Conservation (phyloP, 2,888 invertebrate species). For the Oscheius myriophilus region DNA sequence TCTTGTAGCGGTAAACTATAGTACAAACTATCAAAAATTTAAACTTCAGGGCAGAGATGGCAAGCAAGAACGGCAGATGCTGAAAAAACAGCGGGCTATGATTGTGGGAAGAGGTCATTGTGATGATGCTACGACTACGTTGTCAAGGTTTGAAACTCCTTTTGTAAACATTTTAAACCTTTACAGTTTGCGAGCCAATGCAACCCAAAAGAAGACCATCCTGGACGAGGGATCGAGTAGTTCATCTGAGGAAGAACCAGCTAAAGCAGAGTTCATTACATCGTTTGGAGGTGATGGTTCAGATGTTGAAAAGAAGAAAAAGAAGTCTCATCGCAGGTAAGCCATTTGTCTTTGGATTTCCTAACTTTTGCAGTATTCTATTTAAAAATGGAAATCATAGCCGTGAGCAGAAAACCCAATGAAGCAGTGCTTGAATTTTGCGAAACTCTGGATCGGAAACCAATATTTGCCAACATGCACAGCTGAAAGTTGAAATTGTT, state of each 20-base stretch:
- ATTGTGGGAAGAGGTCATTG: conserved; percentile 52
- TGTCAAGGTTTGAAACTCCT: conserved; percentile 37
- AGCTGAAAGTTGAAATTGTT: too few species aligned
- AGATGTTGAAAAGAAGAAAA: not conserved
- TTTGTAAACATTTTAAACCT: too few species aligned
- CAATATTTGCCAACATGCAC: too few species aligned
- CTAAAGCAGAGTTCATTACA: conserved; percentile 53
- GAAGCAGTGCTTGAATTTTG: too few species aligned
- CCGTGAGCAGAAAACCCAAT: too few species aligned
- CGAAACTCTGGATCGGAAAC: too few species aligned
- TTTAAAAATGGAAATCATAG: too few species aligned
- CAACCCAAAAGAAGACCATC: not conserved
- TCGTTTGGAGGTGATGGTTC: conserved; percentile 50
- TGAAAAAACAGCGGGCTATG: conserved; percentile 57
- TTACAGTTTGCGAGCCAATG: not conserved
- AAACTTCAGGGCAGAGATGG: conserved; percentile 61
- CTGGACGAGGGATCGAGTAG: conserved; percentile 4
- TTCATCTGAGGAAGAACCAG: conserved; percentile 35
- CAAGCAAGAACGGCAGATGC: conserved; percentile 59
- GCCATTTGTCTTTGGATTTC: not conserved
- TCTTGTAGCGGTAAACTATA: conserved; percentile 58
- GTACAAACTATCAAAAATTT: not conserved
- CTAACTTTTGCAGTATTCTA: too few species aligned
- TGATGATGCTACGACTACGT: conserved; percentile 62
- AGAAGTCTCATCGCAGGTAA: not conserved